phyloP scores from a whole-genome alignment of 2,797 vertebrate species.

The Presbytis comata region DNA sequence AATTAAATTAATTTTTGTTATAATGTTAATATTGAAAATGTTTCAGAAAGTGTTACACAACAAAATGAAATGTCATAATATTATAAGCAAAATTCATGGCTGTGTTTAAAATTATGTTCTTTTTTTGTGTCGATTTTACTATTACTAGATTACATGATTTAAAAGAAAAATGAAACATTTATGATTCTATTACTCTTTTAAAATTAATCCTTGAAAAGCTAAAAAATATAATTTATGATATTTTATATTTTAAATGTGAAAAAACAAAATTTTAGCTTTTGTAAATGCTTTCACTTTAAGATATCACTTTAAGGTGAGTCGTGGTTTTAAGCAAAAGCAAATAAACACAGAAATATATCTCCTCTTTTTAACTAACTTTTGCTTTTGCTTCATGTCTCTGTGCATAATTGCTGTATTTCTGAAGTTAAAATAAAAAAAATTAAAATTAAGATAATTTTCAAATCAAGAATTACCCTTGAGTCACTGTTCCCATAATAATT shows the following conservation, averaged over 20 bases:
- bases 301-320: background rate
- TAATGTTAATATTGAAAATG: background rate
- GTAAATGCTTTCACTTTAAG: background rate
- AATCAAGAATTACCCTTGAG: constrained; percentile 47
- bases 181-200: background rate
- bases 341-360: background rate
- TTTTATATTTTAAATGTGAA: background rate
- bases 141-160: background rate
- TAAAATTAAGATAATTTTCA: constrained; percentile 59
- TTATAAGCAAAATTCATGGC: background rate
- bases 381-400: background rate
- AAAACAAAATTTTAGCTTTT: background rate
- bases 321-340: background rate
- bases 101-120: background rate
- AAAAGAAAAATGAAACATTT: background rate
- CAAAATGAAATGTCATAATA: background rate
- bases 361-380: constrained; percentile 42
- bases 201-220: background rate
- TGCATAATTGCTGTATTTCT: constrained; percentile 32
- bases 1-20: background rate
- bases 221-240: background rate
- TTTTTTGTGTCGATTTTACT: background rate
- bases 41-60: background rate
- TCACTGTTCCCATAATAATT: constrained; percentile 22
- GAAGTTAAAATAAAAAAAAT: constrained; percentile 19